Base-by-base conservation (phyloP, 1,140 invertebrate genomes). In the Marisa cornuarietis region DNA sequence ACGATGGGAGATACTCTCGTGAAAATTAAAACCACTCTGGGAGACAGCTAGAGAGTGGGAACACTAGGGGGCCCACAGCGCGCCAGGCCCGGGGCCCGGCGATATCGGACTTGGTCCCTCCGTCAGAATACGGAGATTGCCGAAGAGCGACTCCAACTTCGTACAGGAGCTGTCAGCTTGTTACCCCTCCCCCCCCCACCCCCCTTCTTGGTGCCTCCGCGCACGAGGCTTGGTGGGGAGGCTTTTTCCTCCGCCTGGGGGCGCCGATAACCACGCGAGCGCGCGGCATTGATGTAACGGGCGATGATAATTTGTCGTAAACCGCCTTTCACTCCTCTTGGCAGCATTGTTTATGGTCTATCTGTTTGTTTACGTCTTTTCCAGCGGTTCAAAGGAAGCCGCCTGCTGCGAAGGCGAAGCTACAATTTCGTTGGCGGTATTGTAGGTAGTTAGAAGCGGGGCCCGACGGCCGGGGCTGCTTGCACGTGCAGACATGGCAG, bases 221-320 rank as follows among this genome's bases (percentile, higher is more conserved):
- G 58, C 73, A 18, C 14, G 71, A n/a, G 24, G 54, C 22, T 26
- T 16, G 49, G 73, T 26, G 73, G 73, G 73, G 26, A 75, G 73
- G 54, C 73, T 75, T 75, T 75, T 58, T 75, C 71, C 4, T 58
- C 54, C 73, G 52, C 54, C 54, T 61, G 73, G 26, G 73, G 26
- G 73, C 52, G 73, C 73, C 26, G 73, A 75, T 75, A 75, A 75
- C 71, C 52, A 24, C 22, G 58, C 54, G 73, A 26, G 73, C 73
- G 73, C n/a, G 52, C 22, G 54, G 22, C 73, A 52, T 75, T 75
- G 73, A 75, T 75, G 73, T 75, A 61, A 75, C 61, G 73, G 73
- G 54, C 73, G 73, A 75, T 75, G 73, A 75, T 75, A 75, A 75
- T 75, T 75, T 75, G 73, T 75, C 73, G 73, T 75, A 75, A 75